Conservation (phyloP, 35 echinoderm and acorn worm species). For the Apostichopus japonicus region DNA sequence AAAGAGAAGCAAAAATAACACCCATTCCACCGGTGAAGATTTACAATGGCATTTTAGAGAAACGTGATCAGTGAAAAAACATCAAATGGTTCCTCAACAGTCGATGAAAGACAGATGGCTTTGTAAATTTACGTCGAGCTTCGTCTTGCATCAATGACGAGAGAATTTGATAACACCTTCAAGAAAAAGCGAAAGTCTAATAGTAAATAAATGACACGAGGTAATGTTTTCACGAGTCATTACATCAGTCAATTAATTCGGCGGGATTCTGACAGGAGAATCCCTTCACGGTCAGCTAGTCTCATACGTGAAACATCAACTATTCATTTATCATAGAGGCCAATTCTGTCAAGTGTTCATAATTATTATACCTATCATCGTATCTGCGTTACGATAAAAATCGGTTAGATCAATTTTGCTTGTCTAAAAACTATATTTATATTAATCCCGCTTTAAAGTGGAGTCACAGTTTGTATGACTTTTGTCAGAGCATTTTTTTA, state of each 20-base stretch:
- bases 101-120: not conserved
- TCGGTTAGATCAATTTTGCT: too few relatives aligned
- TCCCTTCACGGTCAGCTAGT: not conserved
- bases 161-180: not conserved
- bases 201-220: not conserved
- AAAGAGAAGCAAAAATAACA: too few relatives aligned
- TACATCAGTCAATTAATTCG: not conserved
- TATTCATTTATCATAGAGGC: not conserved
- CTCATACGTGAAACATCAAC: not conserved
- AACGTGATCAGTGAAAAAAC: not conserved
- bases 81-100: not conserved
- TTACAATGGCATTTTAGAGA: not conserved
- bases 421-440: too few relatives aligned
- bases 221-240: conserved; percentile 1
- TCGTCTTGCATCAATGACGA: not conserved
- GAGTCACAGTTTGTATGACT: too few relatives aligned
- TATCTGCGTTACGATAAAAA: too few relatives aligned
- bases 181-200: not conserved
- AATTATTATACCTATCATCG: too few relatives aligned
- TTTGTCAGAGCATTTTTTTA: too few relatives aligned
- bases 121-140: not conserved
- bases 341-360: not conserved
- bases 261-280: not conserved
- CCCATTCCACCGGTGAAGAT: too few relatives aligned
- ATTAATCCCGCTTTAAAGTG: too few relatives aligned